A percentile compares a stretch with the other conserved stretches of the same genome.
phyloP scores from a whole-genome alignment of 2,797 vertebrate genomes.

The Adrianichthys oophorus region DNA sequence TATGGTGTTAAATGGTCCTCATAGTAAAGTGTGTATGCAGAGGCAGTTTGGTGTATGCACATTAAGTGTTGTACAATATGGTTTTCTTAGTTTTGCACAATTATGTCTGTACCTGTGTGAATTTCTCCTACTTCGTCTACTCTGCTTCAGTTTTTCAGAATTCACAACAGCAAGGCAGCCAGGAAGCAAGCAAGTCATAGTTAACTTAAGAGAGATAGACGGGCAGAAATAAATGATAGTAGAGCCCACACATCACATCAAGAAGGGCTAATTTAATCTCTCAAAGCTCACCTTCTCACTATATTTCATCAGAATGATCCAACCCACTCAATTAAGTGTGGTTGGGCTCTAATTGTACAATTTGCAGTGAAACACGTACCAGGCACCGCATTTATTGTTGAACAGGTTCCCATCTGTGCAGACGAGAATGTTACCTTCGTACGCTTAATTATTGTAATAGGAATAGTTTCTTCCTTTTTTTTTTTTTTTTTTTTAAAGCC shows the following conservation, averaged over 20 bases:
- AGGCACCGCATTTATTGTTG: slow-evolving; percentile 31
- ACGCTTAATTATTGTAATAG: slow-evolving; percentile 26
- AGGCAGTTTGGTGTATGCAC: neutral
- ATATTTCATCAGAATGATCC: slow-evolving; percentile 64
- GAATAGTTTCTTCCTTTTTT: neutral
- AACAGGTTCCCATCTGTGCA: slow-evolving; percentile 34
- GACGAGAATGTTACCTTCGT: slow-evolving; percentile 48
- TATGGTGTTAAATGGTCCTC: slow-evolving; percentile 57
- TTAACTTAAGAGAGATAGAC: slow-evolving; percentile 62
- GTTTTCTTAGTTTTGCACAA: slow-evolving; percentile 15
- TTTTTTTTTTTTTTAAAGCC: neutral
- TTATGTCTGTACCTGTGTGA: slow-evolving; percentile 31
- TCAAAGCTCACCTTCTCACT: slow-evolving; percentile 53
- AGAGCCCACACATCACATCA: slow-evolving; percentile 66
- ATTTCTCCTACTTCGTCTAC: slow-evolving; percentile 42
- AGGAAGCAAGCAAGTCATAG: slow-evolving; percentile 50
- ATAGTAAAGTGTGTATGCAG: slow-evolving; percentile 17
- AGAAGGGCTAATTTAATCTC: slow-evolving; percentile 57
- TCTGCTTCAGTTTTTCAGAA: slow-evolving; percentile 65
- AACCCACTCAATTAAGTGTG: slow-evolving; percentile 61
- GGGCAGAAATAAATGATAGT: slow-evolving; percentile 61
- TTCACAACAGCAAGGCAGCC: slow-evolving; percentile 50
- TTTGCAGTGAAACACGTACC: slow-evolving; percentile 44
- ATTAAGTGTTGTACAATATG: slow-evolving; percentile 7
- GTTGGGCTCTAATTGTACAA: slow-evolving; percentile 65